phyloP scores from a whole-genome alignment of 2,113 vertebrate species.

The Equus quagga region DNA sequence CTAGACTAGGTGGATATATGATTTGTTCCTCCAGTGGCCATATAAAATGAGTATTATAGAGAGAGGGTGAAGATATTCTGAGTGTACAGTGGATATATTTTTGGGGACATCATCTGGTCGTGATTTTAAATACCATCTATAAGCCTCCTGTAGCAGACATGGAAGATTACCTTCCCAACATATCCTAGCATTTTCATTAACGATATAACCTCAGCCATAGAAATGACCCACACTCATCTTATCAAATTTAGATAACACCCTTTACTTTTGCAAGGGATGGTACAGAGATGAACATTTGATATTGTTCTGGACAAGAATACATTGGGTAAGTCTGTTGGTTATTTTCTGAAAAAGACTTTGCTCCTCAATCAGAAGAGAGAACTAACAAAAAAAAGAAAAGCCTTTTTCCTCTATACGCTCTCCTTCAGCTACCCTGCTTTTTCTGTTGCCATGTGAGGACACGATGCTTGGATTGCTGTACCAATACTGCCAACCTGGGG shows the following conservation, averaged over 20 bases:
- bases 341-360: background rate
- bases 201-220: background rate
- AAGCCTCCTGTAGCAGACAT: background rate
- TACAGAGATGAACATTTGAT: background rate
- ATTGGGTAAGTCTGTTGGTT: background rate
- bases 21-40: background rate
- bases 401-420: background rate
- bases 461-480: fast-evolving
- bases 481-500: background rate
- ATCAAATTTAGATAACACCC: background rate
- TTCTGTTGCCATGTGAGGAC: background rate
- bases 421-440: background rate
- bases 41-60: background rate
- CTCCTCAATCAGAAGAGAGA: background rate
- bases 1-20: background rate
- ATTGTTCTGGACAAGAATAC: background rate
- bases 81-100: background rate
- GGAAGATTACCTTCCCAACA: background rate
- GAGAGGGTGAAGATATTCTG: background rate
- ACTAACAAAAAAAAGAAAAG: background rate
- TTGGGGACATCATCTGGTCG: background rate
- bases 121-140: background rate
- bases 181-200: background rate
- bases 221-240: background rate
- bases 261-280: background rate